Percentiles rank a stretch among this genome's conserved stretches.
These are phyloP conservation scores for Nannoperca obscura DNA, from an alignment of 2,797 vertebrate genomes.

Conservation along the genomic window DNA sequence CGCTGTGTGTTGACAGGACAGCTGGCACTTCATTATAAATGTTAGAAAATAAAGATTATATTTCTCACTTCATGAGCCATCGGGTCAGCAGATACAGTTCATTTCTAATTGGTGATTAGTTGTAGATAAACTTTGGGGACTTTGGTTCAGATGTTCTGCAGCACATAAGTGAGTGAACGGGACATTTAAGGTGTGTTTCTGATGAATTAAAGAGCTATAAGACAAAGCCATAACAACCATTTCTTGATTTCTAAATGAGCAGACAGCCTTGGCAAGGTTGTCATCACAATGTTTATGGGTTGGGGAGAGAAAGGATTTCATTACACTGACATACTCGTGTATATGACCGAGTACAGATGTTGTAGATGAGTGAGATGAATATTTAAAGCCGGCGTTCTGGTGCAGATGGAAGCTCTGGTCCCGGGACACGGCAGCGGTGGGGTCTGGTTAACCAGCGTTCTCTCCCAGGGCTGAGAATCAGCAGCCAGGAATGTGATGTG, in stretches of 20 bases:
- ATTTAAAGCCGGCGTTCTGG: neutral
- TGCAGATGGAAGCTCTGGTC: constrained; percentile 25
- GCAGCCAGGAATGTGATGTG: constrained; percentile 71
- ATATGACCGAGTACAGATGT: neutral
- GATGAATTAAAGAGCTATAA: neutral
- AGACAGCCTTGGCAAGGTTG: no score
- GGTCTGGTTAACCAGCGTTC: constrained; percentile 39
- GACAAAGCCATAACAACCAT: neutral
- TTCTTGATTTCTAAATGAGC: neutral
- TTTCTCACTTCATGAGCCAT: neutral
- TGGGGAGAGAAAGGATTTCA: neutral
- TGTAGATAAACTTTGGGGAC: no score
- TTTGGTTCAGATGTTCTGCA: no score
- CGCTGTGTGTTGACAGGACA: neutral
- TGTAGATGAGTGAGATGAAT: neutral
- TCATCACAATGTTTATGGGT: neutral
- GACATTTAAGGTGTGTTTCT: neutral
- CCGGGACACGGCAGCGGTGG: constrained; percentile 8
- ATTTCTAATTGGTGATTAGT: neutral
- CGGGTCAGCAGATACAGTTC: neutral
- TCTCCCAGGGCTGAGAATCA: constrained; percentile 61
- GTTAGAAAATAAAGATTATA: neutral
- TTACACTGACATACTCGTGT: no score
- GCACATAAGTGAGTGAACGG: neutral
- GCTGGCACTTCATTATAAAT: neutral